Evolutionary conservation across 2,113 vertebrate genomes (phyloP).

Genomic region (Deroptyus accipitrinus): DNA sequence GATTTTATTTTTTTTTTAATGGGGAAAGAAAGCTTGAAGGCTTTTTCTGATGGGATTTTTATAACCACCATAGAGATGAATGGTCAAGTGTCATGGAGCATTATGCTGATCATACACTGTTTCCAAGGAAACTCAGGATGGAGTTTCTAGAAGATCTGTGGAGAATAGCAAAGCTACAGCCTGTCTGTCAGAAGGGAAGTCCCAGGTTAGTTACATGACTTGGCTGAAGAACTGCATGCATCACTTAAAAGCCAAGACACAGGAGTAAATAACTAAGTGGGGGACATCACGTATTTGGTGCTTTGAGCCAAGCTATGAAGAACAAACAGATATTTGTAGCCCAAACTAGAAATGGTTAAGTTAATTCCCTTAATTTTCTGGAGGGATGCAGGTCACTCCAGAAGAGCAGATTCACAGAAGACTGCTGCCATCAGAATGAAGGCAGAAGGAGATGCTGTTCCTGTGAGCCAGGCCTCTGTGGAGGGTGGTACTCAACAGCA

Average conservation of each 20-base stretch:
- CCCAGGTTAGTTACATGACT: background rate
- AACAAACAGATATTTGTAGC: background rate
- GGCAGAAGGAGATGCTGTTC: background rate
- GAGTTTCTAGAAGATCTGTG: slow-evolving; percentile 12
- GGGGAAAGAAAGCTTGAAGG: slow-evolving; percentile 39
- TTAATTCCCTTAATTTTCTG: background rate
- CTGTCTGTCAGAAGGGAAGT: background rate
- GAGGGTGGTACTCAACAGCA: background rate
- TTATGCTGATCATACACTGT: slow-evolving; percentile 12
- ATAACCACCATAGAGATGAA: slow-evolving; percentile 50
- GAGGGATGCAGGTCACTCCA: background rate
- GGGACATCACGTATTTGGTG: rapidly evolving
- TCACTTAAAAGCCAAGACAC: background rate
- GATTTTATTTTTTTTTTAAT: background rate
- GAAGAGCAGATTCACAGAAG: background rate
- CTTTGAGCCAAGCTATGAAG: background rate
- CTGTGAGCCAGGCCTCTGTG: background rate
- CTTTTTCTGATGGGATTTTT: slow-evolving; percentile 58
- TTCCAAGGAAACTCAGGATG: slow-evolving; percentile 55
- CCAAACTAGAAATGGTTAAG: background rate
- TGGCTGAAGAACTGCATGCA: background rate
- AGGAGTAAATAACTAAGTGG: background rate
- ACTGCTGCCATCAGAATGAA: background rate
- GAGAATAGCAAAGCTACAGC: background rate
- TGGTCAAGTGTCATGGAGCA: slow-evolving; percentile 55